Evolutionary conservation across 2,113 vertebrate species (phyloP).

Genomic region (Cyanistes caeruleus): DNA sequence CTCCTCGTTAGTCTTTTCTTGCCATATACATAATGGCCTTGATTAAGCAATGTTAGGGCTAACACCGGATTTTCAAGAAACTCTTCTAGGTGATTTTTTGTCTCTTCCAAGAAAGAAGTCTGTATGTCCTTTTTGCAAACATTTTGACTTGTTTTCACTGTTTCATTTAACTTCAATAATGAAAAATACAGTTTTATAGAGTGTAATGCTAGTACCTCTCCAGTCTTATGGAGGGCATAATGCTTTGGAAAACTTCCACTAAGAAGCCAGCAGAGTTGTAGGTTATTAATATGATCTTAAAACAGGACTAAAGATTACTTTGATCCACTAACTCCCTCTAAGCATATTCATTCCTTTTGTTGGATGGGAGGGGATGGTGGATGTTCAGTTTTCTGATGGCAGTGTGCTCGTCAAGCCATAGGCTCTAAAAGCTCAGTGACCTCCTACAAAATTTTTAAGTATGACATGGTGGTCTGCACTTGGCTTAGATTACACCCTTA

Average conservation of each 20-base stretch:
- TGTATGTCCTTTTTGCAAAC: neutral
- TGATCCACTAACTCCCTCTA: neutral
- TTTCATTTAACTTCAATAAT: neutral
- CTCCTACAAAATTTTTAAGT: neutral
- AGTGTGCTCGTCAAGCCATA: neutral
- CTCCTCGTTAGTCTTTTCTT: neutral
- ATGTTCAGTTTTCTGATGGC: neutral
- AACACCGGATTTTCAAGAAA: neutral
- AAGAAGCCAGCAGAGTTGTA: neutral
- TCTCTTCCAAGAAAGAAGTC: neutral
- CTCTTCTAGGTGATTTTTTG: neutral
- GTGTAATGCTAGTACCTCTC: neutral
- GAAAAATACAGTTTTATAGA: neutral
- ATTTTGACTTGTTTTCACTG: neutral
- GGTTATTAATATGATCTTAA: neutral
- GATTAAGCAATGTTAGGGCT: neutral
- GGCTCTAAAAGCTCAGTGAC: neutral
- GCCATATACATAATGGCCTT: neutral
- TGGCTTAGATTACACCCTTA: neutral
- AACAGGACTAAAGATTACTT: neutral
- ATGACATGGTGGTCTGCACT: neutral
- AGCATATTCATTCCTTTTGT: neutral
- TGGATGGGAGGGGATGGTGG: neutral
- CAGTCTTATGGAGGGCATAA: neutral
- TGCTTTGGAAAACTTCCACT: neutral